Percentiles rank a stretch among this genome's conserved stretches.
These are phyloP conservation scores for Asbolus verrucosus DNA, from an alignment of 1,140 invertebrate species.

Conservation along the genomic window DNA sequence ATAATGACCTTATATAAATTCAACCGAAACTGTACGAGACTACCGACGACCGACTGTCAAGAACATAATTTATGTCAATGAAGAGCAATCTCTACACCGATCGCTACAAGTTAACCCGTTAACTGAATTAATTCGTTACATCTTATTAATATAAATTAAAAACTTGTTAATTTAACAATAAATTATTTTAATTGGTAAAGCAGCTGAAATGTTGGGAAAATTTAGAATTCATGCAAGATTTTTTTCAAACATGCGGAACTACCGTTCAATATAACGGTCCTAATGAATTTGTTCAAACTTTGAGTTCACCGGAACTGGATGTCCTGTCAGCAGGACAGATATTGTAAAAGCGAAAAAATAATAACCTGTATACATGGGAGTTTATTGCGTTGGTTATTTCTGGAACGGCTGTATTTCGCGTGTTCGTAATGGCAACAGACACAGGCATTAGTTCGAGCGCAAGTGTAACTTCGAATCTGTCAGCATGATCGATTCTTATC, in stretches of 20 bases:
- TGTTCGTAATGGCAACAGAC: constrained; percentile 15
- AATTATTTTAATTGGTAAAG: constrained; percentile 28
- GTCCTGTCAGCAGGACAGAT: too few species aligned
- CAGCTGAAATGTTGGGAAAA: constrained; percentile 4
- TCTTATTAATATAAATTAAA: constrained; percentile 12
- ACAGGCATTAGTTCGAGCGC: too few species aligned
- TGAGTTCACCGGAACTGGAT: too few species aligned
- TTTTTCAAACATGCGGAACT: neutral
- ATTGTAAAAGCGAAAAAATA: too few species aligned
- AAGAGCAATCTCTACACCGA: neutral
- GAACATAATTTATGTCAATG: neutral
- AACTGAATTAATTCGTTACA: constrained; percentile 8
- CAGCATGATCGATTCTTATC: constrained; percentile 12
- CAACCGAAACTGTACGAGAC: too few species aligned
- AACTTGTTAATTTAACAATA: constrained; percentile 25
- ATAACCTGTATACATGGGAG: too few species aligned
- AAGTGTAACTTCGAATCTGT: neutral
- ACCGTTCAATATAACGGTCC: too few species aligned
- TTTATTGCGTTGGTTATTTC: too few species aligned
- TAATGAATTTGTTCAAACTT: too few species aligned
- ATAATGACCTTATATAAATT: too few species aligned
- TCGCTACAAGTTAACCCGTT: constrained; percentile 4
- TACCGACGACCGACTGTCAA: neutral
- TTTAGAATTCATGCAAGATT: too few species aligned
- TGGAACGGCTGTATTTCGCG: constrained; percentile 10